Percentiles rank a stretch among this genome's conserved stretches.
phyloP scores from a whole-genome alignment of 2,888 invertebrate genomes.

The Epinotia bilunana region DNA sequence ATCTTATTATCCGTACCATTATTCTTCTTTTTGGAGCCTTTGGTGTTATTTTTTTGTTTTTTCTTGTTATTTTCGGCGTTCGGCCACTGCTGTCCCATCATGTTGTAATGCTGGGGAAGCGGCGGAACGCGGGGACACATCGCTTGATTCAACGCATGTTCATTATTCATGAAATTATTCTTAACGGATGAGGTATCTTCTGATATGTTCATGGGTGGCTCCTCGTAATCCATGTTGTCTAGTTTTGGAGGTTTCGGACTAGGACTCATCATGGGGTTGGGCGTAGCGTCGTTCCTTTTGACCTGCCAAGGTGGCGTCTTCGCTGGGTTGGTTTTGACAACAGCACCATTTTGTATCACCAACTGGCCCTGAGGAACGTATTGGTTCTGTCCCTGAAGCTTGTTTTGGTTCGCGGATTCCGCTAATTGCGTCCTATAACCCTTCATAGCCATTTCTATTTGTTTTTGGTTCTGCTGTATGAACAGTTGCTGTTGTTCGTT shows the following conservation, averaged over 20 bases:
- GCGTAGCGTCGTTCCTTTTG: constrained; percentile 68
- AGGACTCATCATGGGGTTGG: constrained; percentile 66
- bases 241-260: constrained; percentile 69
- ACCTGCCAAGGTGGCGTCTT: constrained; percentile 86
- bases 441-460: constrained; percentile 82
- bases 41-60: constrained; percentile 84
- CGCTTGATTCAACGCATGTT: constrained; percentile 73
- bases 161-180: constrained; percentile 68
- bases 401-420: constrained; percentile 68
- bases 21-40: constrained; percentile 81
- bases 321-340: constrained; percentile 79
- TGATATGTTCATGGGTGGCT: constrained; percentile 66
- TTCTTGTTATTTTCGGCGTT: constrained; percentile 72
- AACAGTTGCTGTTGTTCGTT: constrained; percentile 84
- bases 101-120: constrained; percentile 86
- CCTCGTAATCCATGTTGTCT: constrained; percentile 73
- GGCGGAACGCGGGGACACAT: constrained; percentile 89
- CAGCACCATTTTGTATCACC: constrained; percentile 79
- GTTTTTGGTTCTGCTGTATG: constrained; percentile 83
- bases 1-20: constrained; percentile 66
- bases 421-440: constrained; percentile 73
- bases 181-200: constrained; percentile 71
- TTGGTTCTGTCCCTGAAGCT: constrained; percentile 64
- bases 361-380: constrained; percentile 74
- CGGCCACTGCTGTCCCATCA: constrained; percentile 79